Evolutionary conservation across 2,113 vertebrate genomes (phyloP).

Genomic region (Tragelaphus buxtoni): DNA sequence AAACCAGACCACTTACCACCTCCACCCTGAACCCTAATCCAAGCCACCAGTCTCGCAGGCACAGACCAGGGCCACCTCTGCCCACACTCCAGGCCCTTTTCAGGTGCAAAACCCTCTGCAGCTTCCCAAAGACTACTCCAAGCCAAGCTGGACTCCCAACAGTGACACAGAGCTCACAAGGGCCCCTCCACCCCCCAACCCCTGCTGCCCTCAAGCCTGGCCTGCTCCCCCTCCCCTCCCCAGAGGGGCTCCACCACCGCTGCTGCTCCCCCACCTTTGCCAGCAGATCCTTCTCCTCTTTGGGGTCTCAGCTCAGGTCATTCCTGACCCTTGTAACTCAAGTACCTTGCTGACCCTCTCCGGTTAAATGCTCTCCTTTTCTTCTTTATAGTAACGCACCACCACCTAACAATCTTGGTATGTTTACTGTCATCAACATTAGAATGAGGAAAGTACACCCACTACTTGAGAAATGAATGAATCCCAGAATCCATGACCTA

Average conservation of each 20-base stretch:
- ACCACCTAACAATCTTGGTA: no score
- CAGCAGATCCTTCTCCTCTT: not conserved
- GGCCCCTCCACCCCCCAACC: no score
- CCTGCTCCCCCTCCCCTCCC: no score
- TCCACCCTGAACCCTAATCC: not conserved
- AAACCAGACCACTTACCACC: no score
- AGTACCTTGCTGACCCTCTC: rapidly evolving
- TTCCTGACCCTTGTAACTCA: not conserved
- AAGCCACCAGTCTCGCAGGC: not conserved
- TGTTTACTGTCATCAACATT: not conserved
- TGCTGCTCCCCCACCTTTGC: rapidly evolving
- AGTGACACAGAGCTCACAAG: not conserved
- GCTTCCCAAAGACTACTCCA: not conserved
- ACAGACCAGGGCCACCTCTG: no score
- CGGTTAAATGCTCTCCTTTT: not conserved
- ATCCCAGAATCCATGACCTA: not conserved
- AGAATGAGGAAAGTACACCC: not conserved
- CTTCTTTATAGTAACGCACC: not conserved
- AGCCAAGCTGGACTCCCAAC: not conserved
- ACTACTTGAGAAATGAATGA: not conserved
- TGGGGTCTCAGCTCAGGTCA: not conserved
- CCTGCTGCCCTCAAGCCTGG: rapidly evolving
- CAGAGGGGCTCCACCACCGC: rapidly evolving
- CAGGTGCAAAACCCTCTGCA: not conserved
- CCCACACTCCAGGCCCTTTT: not conserved